phyloP scores from a whole-genome alignment of 1,140 invertebrate genomes.

The Tetramorium simillimum region DNA sequence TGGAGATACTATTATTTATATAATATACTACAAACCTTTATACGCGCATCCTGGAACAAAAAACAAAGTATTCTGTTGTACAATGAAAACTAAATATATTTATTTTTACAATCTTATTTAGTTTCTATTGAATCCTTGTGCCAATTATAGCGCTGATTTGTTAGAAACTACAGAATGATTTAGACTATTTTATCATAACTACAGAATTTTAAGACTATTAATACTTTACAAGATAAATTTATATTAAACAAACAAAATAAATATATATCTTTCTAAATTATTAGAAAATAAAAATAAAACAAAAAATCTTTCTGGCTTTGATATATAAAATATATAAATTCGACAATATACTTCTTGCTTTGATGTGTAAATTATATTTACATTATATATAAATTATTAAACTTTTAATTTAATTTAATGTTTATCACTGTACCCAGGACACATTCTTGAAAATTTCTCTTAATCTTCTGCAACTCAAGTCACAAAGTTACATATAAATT shows the following conservation, averaged over 20 bases:
- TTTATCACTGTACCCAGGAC: background rate
- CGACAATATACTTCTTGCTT: too few relatives aligned
- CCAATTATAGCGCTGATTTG: background rate
- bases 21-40: background rate
- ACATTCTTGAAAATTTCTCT: background rate
- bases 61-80: slow-evolving; percentile 55
- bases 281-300: background rate
- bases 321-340: too few relatives aligned
- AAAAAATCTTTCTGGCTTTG: too few relatives aligned
- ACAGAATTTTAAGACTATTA: background rate
- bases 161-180: background rate
- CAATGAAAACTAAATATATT: slow-evolving; percentile 15
- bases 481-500: background rate
- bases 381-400: background rate
- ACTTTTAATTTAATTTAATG: background rate
- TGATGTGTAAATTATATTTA: too few relatives aligned
- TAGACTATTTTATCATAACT: too few relatives aligned
- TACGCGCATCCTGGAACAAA: slow-evolving; percentile 56
- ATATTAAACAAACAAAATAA: background rate
- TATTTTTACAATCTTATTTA: slow-evolving; percentile 46
- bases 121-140: background rate
- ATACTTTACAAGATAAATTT: background rate
- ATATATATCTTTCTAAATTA: background rate
- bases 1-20: slow-evolving; percentile 5
- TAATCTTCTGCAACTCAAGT: background rate